These are phyloP conservation scores for Notarius quadriscutis DNA, from an alignment of 2,113 vertebrate species.

Conservation along the genomic window DNA sequence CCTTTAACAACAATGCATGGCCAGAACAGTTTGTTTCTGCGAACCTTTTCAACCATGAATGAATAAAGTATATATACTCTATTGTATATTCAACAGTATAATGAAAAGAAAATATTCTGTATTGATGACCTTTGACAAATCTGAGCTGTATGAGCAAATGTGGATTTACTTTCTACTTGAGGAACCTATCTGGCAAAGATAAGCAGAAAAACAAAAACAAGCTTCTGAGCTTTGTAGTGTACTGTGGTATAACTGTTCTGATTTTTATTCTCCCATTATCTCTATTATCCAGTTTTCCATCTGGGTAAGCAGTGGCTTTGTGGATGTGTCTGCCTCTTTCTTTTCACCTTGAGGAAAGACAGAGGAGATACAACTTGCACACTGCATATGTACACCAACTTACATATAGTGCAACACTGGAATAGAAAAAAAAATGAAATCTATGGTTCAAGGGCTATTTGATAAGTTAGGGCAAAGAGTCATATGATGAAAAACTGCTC, in stretches of 20 bases:
- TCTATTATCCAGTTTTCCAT: slow-evolving; percentile 30
- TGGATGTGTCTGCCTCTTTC: background rate
- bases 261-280: background rate
- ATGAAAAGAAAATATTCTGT: background rate
- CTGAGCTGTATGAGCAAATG: background rate
- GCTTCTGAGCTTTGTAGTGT: background rate
- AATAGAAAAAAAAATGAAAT: background rate
- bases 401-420: background rate
- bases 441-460: background rate
- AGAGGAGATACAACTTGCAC: background rate
- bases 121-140: background rate
- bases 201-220: background rate
- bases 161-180: background rate
- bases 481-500: background rate
- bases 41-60: background rate
- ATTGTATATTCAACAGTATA: background rate
- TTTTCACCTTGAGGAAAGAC: slow-evolving; percentile 1
- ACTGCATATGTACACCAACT: background rate
- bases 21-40: background rate
- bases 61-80: background rate
- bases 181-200: background rate
- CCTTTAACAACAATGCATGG: background rate
- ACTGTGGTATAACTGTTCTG: background rate
- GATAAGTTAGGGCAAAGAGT: background rate
- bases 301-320: slow-evolving; percentile 7